These are phyloP conservation scores for Terrapene triunguis DNA, from an alignment of 2,113 vertebrate species.

Conservation along the genomic window DNA sequence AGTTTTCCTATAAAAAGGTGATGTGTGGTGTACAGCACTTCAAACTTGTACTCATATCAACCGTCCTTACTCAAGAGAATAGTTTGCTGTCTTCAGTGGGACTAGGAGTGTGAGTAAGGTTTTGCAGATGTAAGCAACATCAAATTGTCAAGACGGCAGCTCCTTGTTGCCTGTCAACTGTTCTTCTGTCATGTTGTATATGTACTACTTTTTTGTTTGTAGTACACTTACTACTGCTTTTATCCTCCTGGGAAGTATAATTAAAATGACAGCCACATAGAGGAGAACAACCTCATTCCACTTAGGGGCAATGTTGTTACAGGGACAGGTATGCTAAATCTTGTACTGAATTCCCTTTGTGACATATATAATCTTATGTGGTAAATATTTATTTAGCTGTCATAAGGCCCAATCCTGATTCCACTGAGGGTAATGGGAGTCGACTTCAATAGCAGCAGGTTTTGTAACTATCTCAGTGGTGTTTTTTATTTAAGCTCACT, in stretches of 20 bases:
- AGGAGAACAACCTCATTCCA: not conserved
- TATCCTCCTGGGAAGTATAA: not conserved
- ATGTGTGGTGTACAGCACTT: not conserved
- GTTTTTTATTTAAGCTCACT: not conserved
- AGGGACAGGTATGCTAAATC: not conserved
- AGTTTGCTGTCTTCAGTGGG: not conserved
- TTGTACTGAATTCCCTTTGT: not conserved
- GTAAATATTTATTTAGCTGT: not conserved
- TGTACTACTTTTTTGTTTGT: not conserved
- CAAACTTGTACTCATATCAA: not conserved
- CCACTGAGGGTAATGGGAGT: not conserved
- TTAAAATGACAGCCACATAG: not conserved
- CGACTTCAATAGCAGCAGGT: not conserved
- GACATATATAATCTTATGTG: not conserved
- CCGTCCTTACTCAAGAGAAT: fast-evolving
- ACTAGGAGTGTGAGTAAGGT: not conserved
- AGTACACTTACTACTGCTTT: not conserved
- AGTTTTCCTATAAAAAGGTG: not conserved
- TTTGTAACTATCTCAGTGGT: not conserved
- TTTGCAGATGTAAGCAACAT: not conserved
- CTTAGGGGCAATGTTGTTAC: not conserved
- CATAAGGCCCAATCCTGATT: not conserved
- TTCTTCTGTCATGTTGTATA: not conserved
- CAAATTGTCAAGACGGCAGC: not conserved
- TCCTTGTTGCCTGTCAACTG: not conserved